Conservation (phyloP, 2,113 vertebrate genomes). For the Lepus europaeus region DNA sequence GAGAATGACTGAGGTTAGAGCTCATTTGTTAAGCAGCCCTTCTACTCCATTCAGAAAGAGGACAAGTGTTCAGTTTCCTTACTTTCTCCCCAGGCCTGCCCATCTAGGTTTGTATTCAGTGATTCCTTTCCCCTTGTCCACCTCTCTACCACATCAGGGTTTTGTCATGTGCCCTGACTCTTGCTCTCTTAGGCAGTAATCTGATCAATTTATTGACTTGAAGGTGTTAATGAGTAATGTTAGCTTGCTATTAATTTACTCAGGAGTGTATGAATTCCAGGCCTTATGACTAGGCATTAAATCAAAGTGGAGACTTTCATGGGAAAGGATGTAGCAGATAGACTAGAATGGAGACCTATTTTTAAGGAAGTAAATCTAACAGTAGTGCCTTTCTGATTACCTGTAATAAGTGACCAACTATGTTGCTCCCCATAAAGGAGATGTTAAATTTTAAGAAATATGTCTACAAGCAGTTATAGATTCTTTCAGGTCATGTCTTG, state of each 20-base stretch:
- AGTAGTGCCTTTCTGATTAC: slow-evolving; percentile 7
- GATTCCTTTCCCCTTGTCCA: slow-evolving; percentile 1
- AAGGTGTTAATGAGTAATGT: slow-evolving; percentile 51
- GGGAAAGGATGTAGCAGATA: neutral
- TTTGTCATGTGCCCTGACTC: neutral
- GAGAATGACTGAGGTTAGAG: neutral
- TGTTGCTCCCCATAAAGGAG: neutral
- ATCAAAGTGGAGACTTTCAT: slow-evolving; percentile 18
- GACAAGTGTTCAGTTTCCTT: neutral
- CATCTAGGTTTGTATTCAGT: slow-evolving; percentile 45
- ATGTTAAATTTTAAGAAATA: slow-evolving; percentile 40
- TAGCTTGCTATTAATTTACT: slow-evolving; percentile 19
- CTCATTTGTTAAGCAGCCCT: neutral
- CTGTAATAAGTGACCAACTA: neutral
- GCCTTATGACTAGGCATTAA: neutral
- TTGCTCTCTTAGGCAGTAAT: neutral
- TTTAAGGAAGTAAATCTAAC: neutral
- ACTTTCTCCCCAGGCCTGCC: neutral
- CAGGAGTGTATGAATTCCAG: slow-evolving; percentile 6
- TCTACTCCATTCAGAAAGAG: neutral
- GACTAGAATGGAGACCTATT: neutral
- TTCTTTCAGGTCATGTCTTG: neutral
- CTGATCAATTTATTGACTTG: slow-evolving; percentile 38
- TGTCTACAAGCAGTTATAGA: neutral
- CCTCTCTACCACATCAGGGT: neutral